These are phyloP conservation scores for Shargacucullia verbasci DNA, from an alignment of 2,888 invertebrate species.

Conservation along the genomic window DNA sequence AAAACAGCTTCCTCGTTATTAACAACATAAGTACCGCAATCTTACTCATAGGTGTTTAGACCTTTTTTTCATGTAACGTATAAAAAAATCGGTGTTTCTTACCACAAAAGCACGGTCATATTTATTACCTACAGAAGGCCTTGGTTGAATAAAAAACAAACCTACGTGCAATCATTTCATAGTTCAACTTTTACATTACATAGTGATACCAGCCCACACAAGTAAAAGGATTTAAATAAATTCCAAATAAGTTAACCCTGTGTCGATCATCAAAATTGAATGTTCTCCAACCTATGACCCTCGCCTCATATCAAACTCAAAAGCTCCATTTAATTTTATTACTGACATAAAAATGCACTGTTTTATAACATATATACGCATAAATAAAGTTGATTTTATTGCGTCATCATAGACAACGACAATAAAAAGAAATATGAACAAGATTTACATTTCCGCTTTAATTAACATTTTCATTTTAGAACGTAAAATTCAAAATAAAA, in stretches of 20 bases:
- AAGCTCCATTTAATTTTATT: constrained; percentile 55
- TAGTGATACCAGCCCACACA: constrained; percentile 38
- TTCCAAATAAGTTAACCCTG: constrained; percentile 48
- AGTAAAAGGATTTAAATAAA: constrained; percentile 50
- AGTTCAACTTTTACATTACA: constrained; percentile 7
- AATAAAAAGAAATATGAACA: constrained; percentile 33
- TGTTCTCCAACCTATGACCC: constrained; percentile 53
- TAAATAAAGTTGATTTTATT: constrained; percentile 45
- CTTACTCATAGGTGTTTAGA: no score
- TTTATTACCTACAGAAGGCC: constrained; percentile 2
- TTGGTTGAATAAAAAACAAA: background rate
- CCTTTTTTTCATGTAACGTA: no score
- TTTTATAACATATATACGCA: constrained; percentile 40
- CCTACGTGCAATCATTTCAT: constrained; percentile 15
- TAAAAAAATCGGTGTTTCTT: no score
- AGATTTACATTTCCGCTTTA: constrained; percentile 40
- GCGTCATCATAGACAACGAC: constrained; percentile 21
- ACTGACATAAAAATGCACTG: constrained; percentile 46
- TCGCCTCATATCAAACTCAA: constrained; percentile 38
- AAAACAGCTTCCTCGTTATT: no score
- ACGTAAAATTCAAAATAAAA: constrained; percentile 16
- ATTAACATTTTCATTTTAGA: constrained; percentile 30
- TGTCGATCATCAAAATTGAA: constrained; percentile 59
- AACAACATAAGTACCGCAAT: no score
- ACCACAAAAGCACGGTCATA: no score